Conservation (phyloP, 2,888 invertebrate species). For the Siphlonurus alternatus region DNA sequence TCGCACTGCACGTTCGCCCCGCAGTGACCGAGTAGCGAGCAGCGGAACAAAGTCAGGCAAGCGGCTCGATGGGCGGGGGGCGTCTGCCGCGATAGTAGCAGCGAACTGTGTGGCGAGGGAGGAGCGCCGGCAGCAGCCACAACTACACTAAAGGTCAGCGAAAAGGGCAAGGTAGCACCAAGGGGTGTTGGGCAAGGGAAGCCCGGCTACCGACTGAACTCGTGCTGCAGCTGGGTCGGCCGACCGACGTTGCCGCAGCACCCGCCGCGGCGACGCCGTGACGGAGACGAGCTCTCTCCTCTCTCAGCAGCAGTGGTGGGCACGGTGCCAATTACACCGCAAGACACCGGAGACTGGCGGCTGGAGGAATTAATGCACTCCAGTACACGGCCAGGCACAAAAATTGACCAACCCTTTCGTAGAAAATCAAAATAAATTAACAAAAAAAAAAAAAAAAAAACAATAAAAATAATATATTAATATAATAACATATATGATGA, state of each 20-base stretch:
- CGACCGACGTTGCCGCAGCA: neutral
- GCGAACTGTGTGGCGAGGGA: neutral
- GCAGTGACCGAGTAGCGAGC: neutral
- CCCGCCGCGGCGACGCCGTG: neutral
- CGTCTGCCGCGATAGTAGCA: neutral
- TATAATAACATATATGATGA: too few relatives aligned
- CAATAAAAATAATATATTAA: too few relatives aligned
- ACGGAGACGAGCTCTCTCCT: neutral
- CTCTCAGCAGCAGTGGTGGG: neutral
- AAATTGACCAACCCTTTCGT: neutral
- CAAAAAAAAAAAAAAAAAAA: too few relatives aligned
- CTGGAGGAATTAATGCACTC: neutral
- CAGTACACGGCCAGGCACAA: neutral
- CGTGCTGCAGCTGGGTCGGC: neutral
- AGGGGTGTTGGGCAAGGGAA: neutral
- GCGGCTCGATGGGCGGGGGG: neutral
- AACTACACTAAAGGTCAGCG: neutral
- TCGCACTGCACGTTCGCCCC: neutral
- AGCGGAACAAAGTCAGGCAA: neutral
- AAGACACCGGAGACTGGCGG: neutral
- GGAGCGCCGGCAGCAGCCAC: neutral
- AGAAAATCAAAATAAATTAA: too few relatives aligned
- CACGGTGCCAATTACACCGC: neutral
- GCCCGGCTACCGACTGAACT: neutral
- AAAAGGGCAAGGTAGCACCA: neutral